Percentiles rank a stretch among this genome's conserved stretches.
These are phyloP conservation scores for Alloscopus bannaensis DNA, from an alignment of 2,888 invertebrate species.

Conservation along the genomic window DNA sequence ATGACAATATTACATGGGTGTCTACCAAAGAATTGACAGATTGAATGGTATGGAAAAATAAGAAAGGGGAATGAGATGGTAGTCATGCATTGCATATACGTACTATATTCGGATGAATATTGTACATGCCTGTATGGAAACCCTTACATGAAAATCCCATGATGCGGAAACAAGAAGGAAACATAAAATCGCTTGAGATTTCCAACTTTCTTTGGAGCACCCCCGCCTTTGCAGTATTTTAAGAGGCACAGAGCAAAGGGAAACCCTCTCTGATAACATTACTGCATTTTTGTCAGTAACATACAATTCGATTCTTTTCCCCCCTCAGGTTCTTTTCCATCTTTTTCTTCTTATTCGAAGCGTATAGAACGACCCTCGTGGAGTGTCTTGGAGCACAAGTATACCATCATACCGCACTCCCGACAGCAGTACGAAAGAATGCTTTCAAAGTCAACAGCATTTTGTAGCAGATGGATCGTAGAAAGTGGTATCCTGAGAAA, in stretches of 20 bases:
- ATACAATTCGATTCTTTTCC: constrained; percentile 31
- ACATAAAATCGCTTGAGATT: constrained; percentile 51
- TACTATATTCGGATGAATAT: too few relatives aligned
- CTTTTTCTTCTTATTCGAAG: constrained; percentile 13
- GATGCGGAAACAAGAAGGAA: constrained; percentile 56
- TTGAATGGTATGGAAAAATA: constrained; percentile 54
- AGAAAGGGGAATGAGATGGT: constrained; percentile 16
- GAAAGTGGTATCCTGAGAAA: constrained; percentile 55
- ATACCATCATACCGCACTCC: constrained; percentile 30
- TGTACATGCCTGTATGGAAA: too few relatives aligned
- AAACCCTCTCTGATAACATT: too few relatives aligned
- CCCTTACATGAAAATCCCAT: constrained; percentile 34
- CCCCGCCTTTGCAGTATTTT: constrained; percentile 2
- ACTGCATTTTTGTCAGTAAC: too few relatives aligned
- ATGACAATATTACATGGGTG: constrained; percentile 37
- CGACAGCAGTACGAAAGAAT: constrained; percentile 42
- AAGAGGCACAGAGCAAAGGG: too few relatives aligned
- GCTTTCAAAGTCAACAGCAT: constrained; percentile 56
- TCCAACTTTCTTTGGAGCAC: constrained; percentile 15
- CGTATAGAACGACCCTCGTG: background rate
- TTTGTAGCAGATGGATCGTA: constrained; percentile 36
- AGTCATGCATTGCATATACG: too few relatives aligned
- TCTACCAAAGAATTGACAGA: constrained; percentile 54
- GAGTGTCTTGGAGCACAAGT: background rate
- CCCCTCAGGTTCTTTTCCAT: constrained; percentile 43